Evolutionary conservation across 1,140 invertebrate species (phyloP).

Genomic region (Mycetomoellerius zeteki): DNA sequence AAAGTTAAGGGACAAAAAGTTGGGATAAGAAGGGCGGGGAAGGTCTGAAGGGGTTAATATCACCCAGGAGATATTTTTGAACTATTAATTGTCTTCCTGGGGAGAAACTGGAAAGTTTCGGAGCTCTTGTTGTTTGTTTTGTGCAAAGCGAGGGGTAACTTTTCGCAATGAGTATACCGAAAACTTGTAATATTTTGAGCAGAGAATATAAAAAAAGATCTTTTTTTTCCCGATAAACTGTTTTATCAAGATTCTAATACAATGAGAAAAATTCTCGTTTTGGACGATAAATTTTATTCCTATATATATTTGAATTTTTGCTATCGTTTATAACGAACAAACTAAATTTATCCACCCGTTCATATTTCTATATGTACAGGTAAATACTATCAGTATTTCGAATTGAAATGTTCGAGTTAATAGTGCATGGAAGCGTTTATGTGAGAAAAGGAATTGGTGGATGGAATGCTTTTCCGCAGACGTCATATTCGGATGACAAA

Average conservation of each 20-base stretch:
- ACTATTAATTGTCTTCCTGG: conserved; percentile 66
- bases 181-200: conserved; percentile 29
- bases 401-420: conserved; percentile 42
- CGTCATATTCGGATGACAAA: conserved; percentile 78
- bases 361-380: not conserved
- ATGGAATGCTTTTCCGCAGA: conserved; percentile 55
- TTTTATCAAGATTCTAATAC: conserved; percentile 5
- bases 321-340: conserved; percentile 25
- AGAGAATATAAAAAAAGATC: not conserved
- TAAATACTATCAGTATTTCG: not conserved
- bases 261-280: not conserved
- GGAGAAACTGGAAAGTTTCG: conserved; percentile 60
- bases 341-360: not conserved
- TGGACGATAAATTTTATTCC: conserved; percentile 2
- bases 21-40: not conserved
- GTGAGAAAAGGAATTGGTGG: not conserved
- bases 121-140: conserved; percentile 52
- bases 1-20: conserved; percentile 41
- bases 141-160: not conserved
- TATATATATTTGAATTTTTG: not conserved
- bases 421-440: conserved; percentile 36
- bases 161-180: not conserved
- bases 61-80: conserved; percentile 60
- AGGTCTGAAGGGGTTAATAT: conserved; percentile 54
- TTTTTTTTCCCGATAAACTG: not conserved